Percentiles rank a stretch among this genome's conserved stretches.
phyloP scores from a whole-genome alignment of 2,888 invertebrate species.

The Diloba caeruleocephala region DNA sequence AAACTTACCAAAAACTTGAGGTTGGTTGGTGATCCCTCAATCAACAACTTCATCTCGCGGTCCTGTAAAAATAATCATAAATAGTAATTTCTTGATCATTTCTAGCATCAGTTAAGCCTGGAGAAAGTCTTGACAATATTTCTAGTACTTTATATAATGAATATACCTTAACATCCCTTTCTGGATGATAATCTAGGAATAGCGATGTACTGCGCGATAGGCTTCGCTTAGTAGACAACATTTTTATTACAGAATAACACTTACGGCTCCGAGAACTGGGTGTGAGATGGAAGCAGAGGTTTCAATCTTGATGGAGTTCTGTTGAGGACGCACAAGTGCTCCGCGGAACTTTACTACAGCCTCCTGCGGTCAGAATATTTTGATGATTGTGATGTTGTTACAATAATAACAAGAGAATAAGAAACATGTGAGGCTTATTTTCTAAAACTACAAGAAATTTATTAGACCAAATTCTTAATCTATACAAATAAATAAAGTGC shows the following conservation, averaged over 20 bases:
- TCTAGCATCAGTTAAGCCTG: no score
- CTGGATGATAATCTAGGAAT: no score
- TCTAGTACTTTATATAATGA: no score
- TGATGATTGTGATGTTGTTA: neutral
- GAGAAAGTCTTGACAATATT: no score
- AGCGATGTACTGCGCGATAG: no score
- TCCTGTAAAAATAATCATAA: conserved; percentile 63
- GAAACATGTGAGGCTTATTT: no score
- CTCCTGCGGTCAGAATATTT: conserved; percentile 63
- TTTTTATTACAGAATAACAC: conserved; percentile 44
- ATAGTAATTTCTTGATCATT: neutral
- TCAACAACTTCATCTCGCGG: conserved; percentile 74
- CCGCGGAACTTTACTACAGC: conserved; percentile 72
- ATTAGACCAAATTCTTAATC: no score
- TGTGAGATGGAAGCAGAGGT: conserved; percentile 71
- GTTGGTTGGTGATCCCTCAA: conserved; percentile 76
- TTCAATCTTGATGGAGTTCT: conserved; percentile 73
- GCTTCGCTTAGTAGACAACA: neutral
- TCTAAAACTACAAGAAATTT: no score
- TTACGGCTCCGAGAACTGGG: conserved; percentile 75
- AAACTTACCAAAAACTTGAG: conserved; percentile 77
- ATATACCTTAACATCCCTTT: neutral
- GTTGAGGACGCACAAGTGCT: conserved; percentile 62
- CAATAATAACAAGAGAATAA: no score
- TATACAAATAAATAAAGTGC: no score